Base-by-base conservation (phyloP, 2,113 vertebrate species). In the Phaethornis superciliosus region DNA sequence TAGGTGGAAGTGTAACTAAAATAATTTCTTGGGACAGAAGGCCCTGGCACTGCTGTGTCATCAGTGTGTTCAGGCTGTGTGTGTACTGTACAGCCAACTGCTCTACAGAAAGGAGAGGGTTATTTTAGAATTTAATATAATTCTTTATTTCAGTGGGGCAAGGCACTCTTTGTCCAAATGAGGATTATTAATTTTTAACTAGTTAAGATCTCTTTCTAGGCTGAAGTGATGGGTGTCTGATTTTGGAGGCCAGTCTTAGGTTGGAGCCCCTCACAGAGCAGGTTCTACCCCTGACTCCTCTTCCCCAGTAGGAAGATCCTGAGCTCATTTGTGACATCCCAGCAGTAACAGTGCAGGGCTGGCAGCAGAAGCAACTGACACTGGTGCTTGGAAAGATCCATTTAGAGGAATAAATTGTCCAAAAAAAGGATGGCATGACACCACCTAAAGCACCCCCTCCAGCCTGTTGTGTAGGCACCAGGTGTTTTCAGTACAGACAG, bases 401-500 rank as follows among this genome's bases (percentile, higher is more conserved):
- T 2, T 4, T 10, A 40, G 32, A 68, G 22, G 58, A 63, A 26
- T 8, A 14, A 3, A 9, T 7, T 54, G 30, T 12, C 24, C 22
- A 24, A 32, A 56, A 28, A 18, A 35, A 13, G 28, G 32, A n/a
- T 30, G 2, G 1, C 33, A 37, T 30, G 2, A 1, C 33, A 37
- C 4, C 67, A 7, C 37, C 51, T 26, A 1, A 9, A 26, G 6
- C 8, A 9, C 8, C 37, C 17, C 21, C 23, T 26, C 42, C 55
- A 47, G 35, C 67, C 32, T 4, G 0, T 10, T 5, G 3, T 1
- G 3, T 2, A n/a, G 21, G 7, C 6, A 20, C 0, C 3, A 15
- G 30, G 2, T 27, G 22, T 17, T 81, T 47, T 42, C 47, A 69
- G 19, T 26, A 85, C 67, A 94, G 49, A 85, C 3, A 62, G 42